Conservation (phyloP, 2,797 vertebrate species). For the Gorsachius magnificus region DNA sequence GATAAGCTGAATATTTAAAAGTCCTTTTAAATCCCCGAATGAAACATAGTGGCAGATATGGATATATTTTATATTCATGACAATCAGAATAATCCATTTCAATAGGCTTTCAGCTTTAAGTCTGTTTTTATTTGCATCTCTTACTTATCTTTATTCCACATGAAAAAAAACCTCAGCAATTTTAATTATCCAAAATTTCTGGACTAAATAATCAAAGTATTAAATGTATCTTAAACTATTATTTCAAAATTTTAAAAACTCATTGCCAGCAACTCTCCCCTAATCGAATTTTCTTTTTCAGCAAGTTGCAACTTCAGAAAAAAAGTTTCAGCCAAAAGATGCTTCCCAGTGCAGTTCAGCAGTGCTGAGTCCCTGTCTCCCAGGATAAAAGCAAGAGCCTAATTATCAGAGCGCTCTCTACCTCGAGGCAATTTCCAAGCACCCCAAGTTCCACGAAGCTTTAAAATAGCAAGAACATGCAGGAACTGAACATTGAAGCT, state of each 20-base stretch:
- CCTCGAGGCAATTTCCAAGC: background rate
- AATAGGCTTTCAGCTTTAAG: background rate
- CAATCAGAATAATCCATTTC: background rate
- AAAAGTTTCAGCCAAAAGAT: background rate
- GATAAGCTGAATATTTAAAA: background rate
- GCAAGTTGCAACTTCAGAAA: background rate
- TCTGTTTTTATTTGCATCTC: background rate
- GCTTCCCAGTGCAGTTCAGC: background rate
- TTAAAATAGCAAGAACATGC: background rate
- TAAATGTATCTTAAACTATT: background rate
- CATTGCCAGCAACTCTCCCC: background rate
- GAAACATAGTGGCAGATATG: background rate
- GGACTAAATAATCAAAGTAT: background rate
- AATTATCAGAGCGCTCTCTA: background rate
- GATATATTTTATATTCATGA: background rate
- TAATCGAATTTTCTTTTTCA: background rate
- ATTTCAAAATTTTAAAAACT: background rate
- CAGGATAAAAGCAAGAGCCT: background rate
- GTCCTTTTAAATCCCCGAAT: background rate
- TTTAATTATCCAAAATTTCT: background rate
- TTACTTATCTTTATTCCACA: background rate
- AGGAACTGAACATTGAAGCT: background rate
- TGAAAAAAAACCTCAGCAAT: background rate
- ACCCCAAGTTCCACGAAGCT: background rate
- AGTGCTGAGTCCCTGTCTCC: background rate